Evolutionary conservation across 2,113 vertebrate species (phyloP).

Genomic region (Pluvialis apricaria): DNA sequence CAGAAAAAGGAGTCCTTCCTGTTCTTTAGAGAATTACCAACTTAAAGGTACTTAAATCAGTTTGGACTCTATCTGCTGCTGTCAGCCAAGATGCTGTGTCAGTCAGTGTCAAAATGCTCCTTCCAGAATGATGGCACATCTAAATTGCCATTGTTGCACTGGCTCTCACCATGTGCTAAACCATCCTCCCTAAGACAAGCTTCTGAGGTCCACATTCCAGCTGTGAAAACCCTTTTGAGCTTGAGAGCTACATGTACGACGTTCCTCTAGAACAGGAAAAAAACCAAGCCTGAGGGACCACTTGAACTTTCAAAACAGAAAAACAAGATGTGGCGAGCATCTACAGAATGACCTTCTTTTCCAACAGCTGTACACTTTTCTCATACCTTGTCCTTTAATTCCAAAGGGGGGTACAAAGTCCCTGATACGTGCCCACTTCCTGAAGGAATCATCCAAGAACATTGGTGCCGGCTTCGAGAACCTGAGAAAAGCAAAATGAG

Average conservation of each 20-base stretch:
- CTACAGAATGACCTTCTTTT: background rate
- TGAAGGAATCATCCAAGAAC: conserved; percentile 84
- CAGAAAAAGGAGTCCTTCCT: background rate
- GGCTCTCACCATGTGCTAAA: background rate
- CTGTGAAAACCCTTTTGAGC: background rate
- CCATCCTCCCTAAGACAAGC: background rate
- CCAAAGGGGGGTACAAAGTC: conserved; percentile 85
- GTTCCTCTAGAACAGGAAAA: background rate
- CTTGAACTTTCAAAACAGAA: background rate
- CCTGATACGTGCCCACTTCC: conserved; percentile 80
- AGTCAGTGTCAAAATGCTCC: background rate
- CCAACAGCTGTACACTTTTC: background rate
- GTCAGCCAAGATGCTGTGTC: background rate
- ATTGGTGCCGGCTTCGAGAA: conserved; percentile 84
- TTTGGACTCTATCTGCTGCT: background rate
- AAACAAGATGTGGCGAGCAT: background rate
- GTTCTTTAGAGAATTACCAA: background rate
- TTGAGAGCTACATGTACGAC: background rate
- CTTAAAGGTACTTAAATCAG: background rate
- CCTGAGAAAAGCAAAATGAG: conserved; percentile 68
- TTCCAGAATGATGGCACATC: background rate
- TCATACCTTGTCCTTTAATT: conserved; percentile 86
- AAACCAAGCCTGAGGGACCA: background rate
- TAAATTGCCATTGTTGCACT: background rate
- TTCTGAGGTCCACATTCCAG: rapidly evolving